Evolutionary conservation across 2,113 vertebrate species (phyloP), one percentile per base, ranked within the genome.

Genomic region (Mobula birostris): DNA sequence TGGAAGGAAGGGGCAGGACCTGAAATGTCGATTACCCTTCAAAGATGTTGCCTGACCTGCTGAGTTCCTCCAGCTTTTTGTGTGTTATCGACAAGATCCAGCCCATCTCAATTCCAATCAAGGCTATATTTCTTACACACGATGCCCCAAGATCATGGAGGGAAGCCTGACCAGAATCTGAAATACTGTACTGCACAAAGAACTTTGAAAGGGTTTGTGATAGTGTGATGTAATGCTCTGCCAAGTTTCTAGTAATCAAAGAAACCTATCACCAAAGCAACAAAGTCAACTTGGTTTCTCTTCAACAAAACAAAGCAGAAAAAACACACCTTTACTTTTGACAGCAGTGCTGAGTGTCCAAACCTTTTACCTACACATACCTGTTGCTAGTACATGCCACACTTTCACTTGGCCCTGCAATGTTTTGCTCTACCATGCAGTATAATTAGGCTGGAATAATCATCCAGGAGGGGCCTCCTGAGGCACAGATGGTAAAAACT

Each of bases 371-470:
- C 61, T 66, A 12, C 29, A 90, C 29, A 68, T 66, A 29, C 29
- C 85, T 66, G 15, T 68, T 66, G 61, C 63, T 27, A 68, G 83
- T 66, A 90, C 7, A 17, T 63, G 7, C 85, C n/a, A 68, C 14
- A 90, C 15, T 17, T 90, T 68, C 85, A 90, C 61, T 66, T 66
- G 32, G n/a, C 61, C 15, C 85, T 90, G 61, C 61, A 68, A 68
- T 66, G 85, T 90, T 90, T 66, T 90, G 85, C 29, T 90, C 85
- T n/a, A 1, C 6, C 8, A 7, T 90, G 29, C n/a, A n/a, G 29
- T n/a, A 32, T 12, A 88, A 88, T 88, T 88, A 90, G 61, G n/a
- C 63, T 17, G 63, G 85, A 68, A 90, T 66, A 90, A 68, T 90
- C 61, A 90, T 19, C 61, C 85, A 90, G 61, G 61, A 88, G 61